These are phyloP conservation scores for Dasypus novemcinctus DNA, from an alignment of 2,113 vertebrate genomes.

Conservation along the genomic window DNA sequence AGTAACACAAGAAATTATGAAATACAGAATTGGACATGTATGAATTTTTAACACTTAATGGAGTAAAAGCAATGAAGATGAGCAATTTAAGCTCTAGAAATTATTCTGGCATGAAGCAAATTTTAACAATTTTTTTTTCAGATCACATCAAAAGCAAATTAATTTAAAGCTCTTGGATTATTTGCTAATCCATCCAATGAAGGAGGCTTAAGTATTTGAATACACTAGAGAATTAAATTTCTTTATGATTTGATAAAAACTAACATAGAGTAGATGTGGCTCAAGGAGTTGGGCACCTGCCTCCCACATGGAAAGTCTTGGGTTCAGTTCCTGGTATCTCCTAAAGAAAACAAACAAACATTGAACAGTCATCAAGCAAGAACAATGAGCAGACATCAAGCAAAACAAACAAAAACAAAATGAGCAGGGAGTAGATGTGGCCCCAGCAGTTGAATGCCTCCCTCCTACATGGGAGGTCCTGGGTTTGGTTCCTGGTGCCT, in stretches of 20 bases:
- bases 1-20: neutral
- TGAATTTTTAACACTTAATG: neutral
- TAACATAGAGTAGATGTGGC: neutral
- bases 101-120: constrained; percentile 21
- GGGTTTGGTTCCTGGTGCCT: no score
- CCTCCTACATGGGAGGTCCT: no score
- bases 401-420: no score
- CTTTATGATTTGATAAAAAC: constrained; percentile 14
- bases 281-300: no score
- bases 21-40: neutral
- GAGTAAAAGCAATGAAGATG: constrained; percentile 4
- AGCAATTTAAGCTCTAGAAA: constrained; percentile 10
- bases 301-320: no score
- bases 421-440: no score
- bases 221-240: constrained; percentile 2
- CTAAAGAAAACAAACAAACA: no score
- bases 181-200: constrained; percentile 30
- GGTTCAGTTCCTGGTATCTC: no score
- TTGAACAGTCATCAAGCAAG: no score
- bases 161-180: constrained; percentile 17
- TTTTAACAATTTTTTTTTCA: neutral
- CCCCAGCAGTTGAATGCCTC: no score
- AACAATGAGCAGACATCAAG: no score
- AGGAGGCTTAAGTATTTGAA: constrained; percentile 5
- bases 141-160: neutral